Conservation (phyloP, 2,113 vertebrate species). For the Notothenia coriiceps region DNA sequence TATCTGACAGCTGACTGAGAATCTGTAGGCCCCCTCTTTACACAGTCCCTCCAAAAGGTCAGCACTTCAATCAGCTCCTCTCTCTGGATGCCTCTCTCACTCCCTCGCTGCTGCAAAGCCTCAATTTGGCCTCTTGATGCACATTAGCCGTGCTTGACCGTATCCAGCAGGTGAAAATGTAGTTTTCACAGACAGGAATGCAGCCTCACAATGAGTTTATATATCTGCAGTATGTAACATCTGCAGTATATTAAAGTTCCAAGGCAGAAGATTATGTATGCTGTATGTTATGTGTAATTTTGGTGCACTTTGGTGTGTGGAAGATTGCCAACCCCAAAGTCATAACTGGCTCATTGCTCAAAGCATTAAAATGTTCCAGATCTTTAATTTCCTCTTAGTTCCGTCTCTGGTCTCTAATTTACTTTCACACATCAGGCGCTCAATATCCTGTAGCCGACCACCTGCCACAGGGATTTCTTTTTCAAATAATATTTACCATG, state of each 20-base stretch:
- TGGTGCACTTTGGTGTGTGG: slow-evolving; percentile 49
- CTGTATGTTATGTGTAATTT: slow-evolving; percentile 60
- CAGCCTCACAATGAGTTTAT: neutral
- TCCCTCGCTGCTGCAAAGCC: slow-evolving; percentile 40
- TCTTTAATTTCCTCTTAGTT: slow-evolving; percentile 62
- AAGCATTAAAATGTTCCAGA: slow-evolving; percentile 47
- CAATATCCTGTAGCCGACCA: slow-evolving; percentile 41
- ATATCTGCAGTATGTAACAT: neutral
- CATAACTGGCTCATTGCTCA: slow-evolving; percentile 40
- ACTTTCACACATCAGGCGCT: slow-evolving; percentile 37
- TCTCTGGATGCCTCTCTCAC: slow-evolving; percentile 62
- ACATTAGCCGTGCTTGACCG: slow-evolving; percentile 70
- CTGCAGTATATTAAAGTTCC: slow-evolving; percentile 31
- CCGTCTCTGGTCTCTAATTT: slow-evolving; percentile 63
- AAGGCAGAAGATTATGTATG: slow-evolving; percentile 41
- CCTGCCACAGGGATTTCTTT: slow-evolving; percentile 20
- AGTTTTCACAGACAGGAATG: slow-evolving; percentile 35
- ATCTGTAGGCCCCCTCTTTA: slow-evolving; percentile 77
- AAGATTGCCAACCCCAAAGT: slow-evolving; percentile 52
- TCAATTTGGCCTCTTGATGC: slow-evolving; percentile 51
- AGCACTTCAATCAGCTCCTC: slow-evolving; percentile 76
- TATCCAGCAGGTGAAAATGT: slow-evolving; percentile 53
- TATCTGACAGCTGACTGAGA: slow-evolving; percentile 86
- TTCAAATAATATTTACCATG: neutral
- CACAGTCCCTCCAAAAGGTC: slow-evolving; percentile 80